Evolutionary conservation across 2,888 invertebrate species (phyloP), one percentile per base, ranked within the genome.

Genomic region (Drosophila sordidapex): DNA sequence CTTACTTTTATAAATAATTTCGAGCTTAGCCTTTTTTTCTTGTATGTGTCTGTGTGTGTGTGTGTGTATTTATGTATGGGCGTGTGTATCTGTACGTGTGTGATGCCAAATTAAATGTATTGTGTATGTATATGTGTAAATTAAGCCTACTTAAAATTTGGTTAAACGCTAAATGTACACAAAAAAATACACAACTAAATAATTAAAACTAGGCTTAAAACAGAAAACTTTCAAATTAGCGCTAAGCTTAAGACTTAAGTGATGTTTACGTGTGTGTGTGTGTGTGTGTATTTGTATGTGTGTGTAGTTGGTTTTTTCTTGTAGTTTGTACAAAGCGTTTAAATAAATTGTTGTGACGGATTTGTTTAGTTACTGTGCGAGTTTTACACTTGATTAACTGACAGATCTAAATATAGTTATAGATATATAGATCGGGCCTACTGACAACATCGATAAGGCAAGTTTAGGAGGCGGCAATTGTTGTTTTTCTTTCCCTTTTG

Each of bases 121-220:
- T 59, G 51, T 67, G 66, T 72, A 63, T 73, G 60, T 76, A 48
- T 29, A 27, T 27, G 54, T 70, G 63, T 78, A 72, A 79, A 73
- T 82, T 79, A 76, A 88, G 67, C 52, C 89, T 86, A 86, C 86
- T 86, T 86, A 86, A 84, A 86, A 89, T 89, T 89, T 82, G 81
- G 83, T 87, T 89, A 79, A 68, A 87, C 72, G 89, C 87, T 86
- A 86, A 86, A 89, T 86, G 88, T 86, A 86, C 89, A 86, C 87
- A 78, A 72, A 70, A 74, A 82, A 82, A 81, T 71, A 85, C 81
- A 83, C 74, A 85, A 80, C 83, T 83, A 85, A 80, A 63, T 80
- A 66, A 63, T 73, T 86, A 86, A 57, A 84, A 76, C 74, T 84
- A 84, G 52, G 61, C 83, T 86, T 86, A 86, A 53, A 80, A 74